Evolutionary conservation across 1,140 invertebrate species (phyloP), one percentile per base, ranked within the genome.

Genomic region (Leptopilina boulardi): DNA sequence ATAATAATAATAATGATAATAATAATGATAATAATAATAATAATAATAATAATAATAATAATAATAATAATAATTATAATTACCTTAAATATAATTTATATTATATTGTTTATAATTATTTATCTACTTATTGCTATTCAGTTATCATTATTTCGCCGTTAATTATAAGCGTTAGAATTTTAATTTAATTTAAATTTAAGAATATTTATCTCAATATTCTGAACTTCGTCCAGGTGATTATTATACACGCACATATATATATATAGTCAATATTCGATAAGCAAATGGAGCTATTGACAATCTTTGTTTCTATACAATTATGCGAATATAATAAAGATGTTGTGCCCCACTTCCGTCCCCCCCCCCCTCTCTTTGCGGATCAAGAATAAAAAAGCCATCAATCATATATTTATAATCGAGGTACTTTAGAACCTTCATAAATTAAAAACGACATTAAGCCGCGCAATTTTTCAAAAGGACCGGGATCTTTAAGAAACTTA

Each of bases 381-480:
- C 78, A 77, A 77, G 77, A 83, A 82, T 81, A 84, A 79, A 83
- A 86, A 80, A 83, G 80, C 86, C 81, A 87, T 87, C 86, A 86
- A 87, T 88, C 85, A 87, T 86, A 85, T 74, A 38, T 38, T 38
- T 74, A 77, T 78, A 83, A 86, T 85, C 82, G 82, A 75, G 79
- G 82, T 78, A 70, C 80, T 83, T 83, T 77, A 80, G 79, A 83
- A 44, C 82, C 76, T 82, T 77, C 85, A 86, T 85, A 86, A 86
- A 86, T 86, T 86, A 85, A 83, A 77, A 71, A 77, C 83, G 83
- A 83, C 81, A 75, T 78, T 75, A 81, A 83, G 76, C 78, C 79
- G 73, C 77, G 73, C 80, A 77, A 6, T 51, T 1, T 0, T 71
- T 85, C 78, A 83, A 84, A 84, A 76, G 70, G 74, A 56, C 47